phyloP scores from a whole-genome alignment of 2,888 invertebrate genomes.

The Cremastobaeus sp. region DNA sequence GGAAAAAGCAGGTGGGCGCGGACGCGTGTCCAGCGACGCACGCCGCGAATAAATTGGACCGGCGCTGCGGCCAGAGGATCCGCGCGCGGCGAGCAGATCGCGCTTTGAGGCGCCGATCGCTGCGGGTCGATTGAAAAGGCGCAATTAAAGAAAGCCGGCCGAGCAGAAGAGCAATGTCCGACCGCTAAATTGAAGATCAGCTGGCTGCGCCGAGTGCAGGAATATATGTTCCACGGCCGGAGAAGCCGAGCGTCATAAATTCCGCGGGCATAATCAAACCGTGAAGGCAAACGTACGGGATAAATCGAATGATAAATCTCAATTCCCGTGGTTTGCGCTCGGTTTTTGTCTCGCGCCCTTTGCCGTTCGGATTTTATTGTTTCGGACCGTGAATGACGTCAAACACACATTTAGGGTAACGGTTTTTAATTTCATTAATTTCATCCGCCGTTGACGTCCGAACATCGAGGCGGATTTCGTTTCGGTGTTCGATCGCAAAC shows the following conservation, averaged over 20 bases:
- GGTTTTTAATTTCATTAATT: too few species aligned
- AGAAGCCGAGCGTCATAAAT: conserved; percentile 43
- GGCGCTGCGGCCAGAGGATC: too few species aligned
- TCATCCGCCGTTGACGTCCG: too few species aligned
- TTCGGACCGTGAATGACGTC: too few species aligned
- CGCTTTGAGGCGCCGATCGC: neutral
- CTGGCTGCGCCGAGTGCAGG: conserved; percentile 19
- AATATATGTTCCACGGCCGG: conserved; percentile 31
- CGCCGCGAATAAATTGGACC: conserved; percentile 46
- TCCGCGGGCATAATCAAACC: conserved; percentile 43
- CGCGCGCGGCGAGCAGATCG: neutral
- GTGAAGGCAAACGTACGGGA: conserved; percentile 17
- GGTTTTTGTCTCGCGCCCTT: too few species aligned
- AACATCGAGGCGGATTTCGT: too few species aligned
- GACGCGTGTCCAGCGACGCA: conserved; percentile 24
- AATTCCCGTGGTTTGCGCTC: too few species aligned
- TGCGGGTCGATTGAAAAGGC: conserved; percentile 41
- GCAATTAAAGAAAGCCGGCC: conserved; percentile 61
- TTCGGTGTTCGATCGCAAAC: too few species aligned
- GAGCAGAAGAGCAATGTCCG: conserved; percentile 57
- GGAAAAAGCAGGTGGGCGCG: conserved; percentile 14
- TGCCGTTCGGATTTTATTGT: too few species aligned
- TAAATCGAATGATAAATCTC: too few species aligned
- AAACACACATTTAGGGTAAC: too few species aligned
- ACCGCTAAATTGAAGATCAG: conserved; percentile 53